A percentile compares a stretch with the other conserved stretches of the same genome.
Evolutionary conservation across 2,888 invertebrate genomes (phyloP).

Genomic region (Drosophila trichaetosa): DNA sequence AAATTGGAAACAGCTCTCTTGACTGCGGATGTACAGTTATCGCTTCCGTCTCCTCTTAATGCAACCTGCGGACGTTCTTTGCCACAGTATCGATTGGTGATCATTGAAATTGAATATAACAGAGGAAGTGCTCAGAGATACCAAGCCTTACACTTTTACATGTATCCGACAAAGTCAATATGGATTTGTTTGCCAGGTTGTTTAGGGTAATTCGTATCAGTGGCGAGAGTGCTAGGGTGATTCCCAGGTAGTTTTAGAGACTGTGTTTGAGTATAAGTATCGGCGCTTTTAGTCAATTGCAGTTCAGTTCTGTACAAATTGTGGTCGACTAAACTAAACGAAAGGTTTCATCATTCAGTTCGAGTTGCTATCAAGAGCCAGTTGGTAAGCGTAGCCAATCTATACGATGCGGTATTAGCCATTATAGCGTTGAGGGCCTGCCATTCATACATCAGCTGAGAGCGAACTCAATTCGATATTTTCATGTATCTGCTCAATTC

Average conservation of each 20-base stretch:
- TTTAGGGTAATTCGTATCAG: slow-evolving; percentile 5
- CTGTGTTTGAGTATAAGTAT: slow-evolving; percentile 33
- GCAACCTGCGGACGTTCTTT: no score
- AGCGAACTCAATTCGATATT: slow-evolving; percentile 3
- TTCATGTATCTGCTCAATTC: slow-evolving; percentile 15
- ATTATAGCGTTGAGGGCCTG: background rate
- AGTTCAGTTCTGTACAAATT: slow-evolving; percentile 34
- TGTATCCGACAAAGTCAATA: slow-evolving; percentile 29
- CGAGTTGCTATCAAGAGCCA: background rate
- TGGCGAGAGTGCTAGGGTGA: slow-evolving; percentile 4
- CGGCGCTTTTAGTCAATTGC: slow-evolving; percentile 3
- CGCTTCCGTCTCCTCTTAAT: background rate
- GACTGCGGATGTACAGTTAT: background rate
- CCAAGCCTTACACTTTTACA: background rate
- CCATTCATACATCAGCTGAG: background rate
- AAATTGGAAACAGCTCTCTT: background rate
- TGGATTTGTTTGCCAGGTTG: background rate
- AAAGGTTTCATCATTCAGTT: slow-evolving; percentile 21
- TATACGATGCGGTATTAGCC: slow-evolving; percentile 7
- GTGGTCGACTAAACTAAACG: slow-evolving; percentile 1
- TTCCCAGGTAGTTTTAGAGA: slow-evolving; percentile 18
- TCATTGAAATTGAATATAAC: background rate
- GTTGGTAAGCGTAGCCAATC: slow-evolving; percentile 14
- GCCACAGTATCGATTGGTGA: background rate
- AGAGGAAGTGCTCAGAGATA: background rate